Base-by-base conservation (phyloP, 2,888 invertebrate genomes). In the Agriopis leucophaearia region DNA sequence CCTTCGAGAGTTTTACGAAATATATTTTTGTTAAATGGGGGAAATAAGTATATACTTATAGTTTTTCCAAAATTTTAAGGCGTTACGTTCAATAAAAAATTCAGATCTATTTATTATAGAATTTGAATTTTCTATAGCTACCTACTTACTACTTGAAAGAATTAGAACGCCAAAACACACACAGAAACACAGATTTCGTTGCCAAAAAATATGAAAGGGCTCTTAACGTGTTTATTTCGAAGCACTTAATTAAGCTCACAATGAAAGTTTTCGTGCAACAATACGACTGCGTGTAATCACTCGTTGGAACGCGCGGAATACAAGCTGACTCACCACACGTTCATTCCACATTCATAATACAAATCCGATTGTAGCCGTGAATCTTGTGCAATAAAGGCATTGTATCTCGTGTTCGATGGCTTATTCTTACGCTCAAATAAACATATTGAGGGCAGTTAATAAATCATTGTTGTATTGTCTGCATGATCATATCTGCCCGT, bases 381-480 rank as follows among this genome's bases (percentile, higher is more conserved):
- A 86, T 88, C 84, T 89, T 87, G 79, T 81, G 85, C 81, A 88
- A 89, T 87, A 83, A 85, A 84, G 75, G 81, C 79, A 84, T 85
- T 86, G 83, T 84, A 77, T 75, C 72, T 74, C 75, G 58, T 44
- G 68, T 66, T 67, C 69, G 51, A 74, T 62, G 58, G 52, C 73
- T 80, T 78, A 79, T 82, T 83, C 81, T 67, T 71, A 58, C 50
- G 45, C 66, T 79, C 78, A 84, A 82, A 80, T 83, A 81, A 81
- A 83, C 57, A 62, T 79, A 18, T 83, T 45, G 82, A 86, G 54
- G 48, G 61, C 64, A 64, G 59, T 67, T 58, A 78, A 82, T 81
- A 78, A 80, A 81, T 82, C 78, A 69, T 44, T 51, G 40, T 27
- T n/a, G 66, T 27, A 54, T 64, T 64, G 51, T 64, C 64, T 60